A percentile compares a stretch with the other conserved stretches of the same genome.
Conservation (phyloP, 2,797 vertebrate species). For the Merluccius polli region DNA sequence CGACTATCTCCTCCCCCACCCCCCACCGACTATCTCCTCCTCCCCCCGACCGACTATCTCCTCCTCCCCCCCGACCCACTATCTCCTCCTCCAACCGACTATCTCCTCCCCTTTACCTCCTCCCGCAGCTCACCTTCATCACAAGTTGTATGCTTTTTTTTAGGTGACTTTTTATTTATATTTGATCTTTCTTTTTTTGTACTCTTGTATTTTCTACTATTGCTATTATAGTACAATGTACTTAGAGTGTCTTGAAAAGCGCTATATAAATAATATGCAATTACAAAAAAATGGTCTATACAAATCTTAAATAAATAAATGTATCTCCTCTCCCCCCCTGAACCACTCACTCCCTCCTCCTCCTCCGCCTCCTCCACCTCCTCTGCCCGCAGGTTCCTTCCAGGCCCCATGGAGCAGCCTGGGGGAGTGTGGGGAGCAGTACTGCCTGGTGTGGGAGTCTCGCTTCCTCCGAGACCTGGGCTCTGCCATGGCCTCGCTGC, state of each 20-base stretch:
- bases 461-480: slow-evolving; percentile 91
- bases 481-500: slow-evolving; percentile 79
- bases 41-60: too few species aligned
- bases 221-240: neutral
- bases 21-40: too few species aligned
- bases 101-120: too few species aligned
- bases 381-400: slow-evolving; percentile 71
- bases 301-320: neutral
- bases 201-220: neutral
- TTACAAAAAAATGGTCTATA: too few species aligned
- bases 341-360: neutral
- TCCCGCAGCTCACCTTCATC: neutral
- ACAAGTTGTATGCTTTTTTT: neutral
- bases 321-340: neutral
- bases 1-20: too few species aligned
- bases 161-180: neutral
- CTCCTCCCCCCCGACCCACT: too few species aligned
- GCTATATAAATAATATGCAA: too few species aligned
- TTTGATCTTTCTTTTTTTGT: neutral
- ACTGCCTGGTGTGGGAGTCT: slow-evolving; percentile 95
- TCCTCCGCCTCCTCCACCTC: neutral
- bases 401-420: slow-evolving; percentile 87
- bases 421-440: slow-evolving; percentile 84
- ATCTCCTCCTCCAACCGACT: too few species aligned
- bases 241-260: neutral